Conservation (phyloP, 2,113 vertebrate genomes). For the Sinocyclocheilus anophthalmus region DNA sequence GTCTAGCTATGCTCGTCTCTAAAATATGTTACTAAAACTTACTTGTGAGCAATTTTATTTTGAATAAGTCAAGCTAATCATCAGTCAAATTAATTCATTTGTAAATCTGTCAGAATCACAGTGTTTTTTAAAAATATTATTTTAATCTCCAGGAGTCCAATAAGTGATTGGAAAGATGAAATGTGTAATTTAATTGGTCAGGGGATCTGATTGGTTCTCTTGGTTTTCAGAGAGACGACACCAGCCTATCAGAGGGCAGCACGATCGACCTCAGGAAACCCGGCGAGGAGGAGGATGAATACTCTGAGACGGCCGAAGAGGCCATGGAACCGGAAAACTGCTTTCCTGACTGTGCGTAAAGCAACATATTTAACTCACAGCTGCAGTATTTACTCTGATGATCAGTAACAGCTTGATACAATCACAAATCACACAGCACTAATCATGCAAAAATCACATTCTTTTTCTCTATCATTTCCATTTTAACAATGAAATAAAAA, state of each 20-base stretch:
- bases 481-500: too few relatives aligned
- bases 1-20: not conserved
- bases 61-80: not conserved
- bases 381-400: not conserved
- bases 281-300: slow-evolving; percentile 89
- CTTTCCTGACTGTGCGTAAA: slow-evolving; percentile 85
- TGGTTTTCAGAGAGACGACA: slow-evolving; percentile 77
- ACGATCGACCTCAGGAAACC: slow-evolving; percentile 94
- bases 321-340: slow-evolving; percentile 93
- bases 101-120: not conserved
- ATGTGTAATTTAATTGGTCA: not conserved
- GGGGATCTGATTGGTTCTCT: slow-evolving; percentile 54
- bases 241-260: slow-evolving; percentile 94
- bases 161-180: not conserved
- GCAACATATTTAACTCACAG: not conserved
- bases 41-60: not conserved
- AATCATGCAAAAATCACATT: not conserved
- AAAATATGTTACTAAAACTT: not conserved
- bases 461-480: not conserved
- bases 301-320: slow-evolving; percentile 87
- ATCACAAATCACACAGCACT: not conserved
- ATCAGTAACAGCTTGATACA: not conserved
- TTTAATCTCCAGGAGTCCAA: not conserved
- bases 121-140: not conserved
- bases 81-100: not conserved